Evolutionary conservation across 2,888 invertebrate species (phyloP).

Genomic region (Cataglyphis cursor): DNA sequence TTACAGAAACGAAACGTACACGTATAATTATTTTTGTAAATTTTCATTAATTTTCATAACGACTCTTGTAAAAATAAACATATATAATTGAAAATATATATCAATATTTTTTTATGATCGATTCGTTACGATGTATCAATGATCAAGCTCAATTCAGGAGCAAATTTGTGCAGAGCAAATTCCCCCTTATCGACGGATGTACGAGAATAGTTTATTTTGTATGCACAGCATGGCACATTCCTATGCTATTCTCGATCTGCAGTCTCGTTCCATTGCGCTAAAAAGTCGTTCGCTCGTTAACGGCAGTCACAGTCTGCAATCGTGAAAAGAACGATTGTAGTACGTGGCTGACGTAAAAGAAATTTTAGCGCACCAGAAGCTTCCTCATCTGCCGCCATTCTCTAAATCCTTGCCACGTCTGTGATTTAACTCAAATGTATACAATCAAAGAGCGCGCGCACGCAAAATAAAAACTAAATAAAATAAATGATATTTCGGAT

Average conservation of each 20-base stretch:
- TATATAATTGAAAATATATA: not conserved
- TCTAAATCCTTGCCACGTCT: slow-evolving; percentile 13
- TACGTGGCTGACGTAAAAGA: slow-evolving; percentile 64
- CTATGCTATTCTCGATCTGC: slow-evolving; percentile 52
- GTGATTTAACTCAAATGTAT: not conserved
- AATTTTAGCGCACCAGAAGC: slow-evolving; percentile 59
- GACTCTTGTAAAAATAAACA: not conserved
- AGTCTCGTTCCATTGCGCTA: slow-evolving; percentile 59
- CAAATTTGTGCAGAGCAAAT: not conserved
- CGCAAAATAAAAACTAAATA: not conserved
- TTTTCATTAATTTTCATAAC: not conserved
- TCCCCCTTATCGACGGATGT: slow-evolving; percentile 12
- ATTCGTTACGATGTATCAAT: not conserved
- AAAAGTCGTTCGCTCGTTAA: slow-evolving; percentile 75
- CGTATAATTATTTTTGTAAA: slow-evolving; percentile 5
- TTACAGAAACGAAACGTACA: too few relatives aligned
- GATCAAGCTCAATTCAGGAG: slow-evolving; percentile 22
- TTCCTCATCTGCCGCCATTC: slow-evolving; percentile 54
- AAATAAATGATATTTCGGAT: not conserved
- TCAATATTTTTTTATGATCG: not conserved
- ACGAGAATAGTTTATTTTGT: slow-evolving; percentile 38
- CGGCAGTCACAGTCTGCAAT: slow-evolving; percentile 58
- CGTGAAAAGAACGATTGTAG: slow-evolving; percentile 67
- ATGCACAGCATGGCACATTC: slow-evolving; percentile 19
- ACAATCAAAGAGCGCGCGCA: not conserved